Evolutionary conservation across 23 tunicate genomes (phyloP).

Genomic region (Styela plicata): DNA sequence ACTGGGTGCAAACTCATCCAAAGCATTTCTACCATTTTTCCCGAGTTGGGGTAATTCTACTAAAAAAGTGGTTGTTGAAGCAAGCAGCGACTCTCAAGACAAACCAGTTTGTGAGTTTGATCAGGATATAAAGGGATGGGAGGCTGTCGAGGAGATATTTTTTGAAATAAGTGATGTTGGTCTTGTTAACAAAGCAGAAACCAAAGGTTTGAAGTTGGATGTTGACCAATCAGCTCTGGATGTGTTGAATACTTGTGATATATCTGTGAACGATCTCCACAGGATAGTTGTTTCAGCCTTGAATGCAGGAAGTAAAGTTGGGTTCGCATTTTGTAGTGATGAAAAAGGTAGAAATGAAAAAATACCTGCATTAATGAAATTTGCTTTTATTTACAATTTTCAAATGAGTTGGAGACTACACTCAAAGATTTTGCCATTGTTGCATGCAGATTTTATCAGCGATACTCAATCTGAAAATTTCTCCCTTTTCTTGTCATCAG

Average conservation of each 20-base stretch:
- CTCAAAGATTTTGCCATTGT: neutral
- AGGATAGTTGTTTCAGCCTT: neutral
- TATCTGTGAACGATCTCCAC: neutral
- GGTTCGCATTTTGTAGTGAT: neutral
- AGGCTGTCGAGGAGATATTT: neutral
- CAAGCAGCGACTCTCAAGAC: neutral
- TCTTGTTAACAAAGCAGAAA: too few relatives aligned
- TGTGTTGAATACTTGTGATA: neutral
- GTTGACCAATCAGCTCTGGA: neutral
- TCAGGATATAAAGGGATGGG: neutral
- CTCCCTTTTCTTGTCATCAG: neutral
- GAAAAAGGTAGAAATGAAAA: neutral
- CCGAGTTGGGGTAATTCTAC: too few relatives aligned
- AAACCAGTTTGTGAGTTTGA: neutral
- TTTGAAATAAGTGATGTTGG: constrained; percentile 4
- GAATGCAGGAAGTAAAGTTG: neutral
- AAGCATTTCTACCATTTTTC: neutral
- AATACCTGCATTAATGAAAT: neutral
- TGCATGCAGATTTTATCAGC: neutral
- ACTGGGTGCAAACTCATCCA: neutral
- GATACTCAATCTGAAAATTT: neutral
- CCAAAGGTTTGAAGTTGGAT: too few relatives aligned
- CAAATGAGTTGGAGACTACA: neutral
- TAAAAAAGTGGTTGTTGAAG: too few relatives aligned
- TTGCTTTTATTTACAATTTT: neutral